phyloP scores from a whole-genome alignment of 2,888 invertebrate species.

The Plebejus melissa region DNA sequence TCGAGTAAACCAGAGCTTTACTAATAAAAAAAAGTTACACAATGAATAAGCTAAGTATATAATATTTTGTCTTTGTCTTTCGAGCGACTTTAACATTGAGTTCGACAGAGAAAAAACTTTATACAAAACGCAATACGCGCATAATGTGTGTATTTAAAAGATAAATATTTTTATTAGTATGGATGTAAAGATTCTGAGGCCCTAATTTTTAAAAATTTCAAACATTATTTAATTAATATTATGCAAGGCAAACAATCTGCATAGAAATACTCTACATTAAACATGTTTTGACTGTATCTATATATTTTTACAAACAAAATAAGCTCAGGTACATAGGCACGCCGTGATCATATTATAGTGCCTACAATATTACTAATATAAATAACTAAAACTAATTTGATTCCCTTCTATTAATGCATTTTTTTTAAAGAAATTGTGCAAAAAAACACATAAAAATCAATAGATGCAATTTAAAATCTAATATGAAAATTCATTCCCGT shows the following conservation, averaged over 20 bases:
- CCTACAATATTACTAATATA: background rate
- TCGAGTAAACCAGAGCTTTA: too few relatives aligned
- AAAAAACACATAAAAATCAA: slow-evolving; percentile 1
- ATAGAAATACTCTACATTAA: background rate
- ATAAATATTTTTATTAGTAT: background rate
- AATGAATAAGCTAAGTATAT: too few relatives aligned
- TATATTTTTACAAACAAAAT: background rate
- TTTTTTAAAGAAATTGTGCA: background rate
- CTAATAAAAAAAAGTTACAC: too few relatives aligned
- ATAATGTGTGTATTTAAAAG: too few relatives aligned
- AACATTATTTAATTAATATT: background rate
- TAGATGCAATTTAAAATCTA: background rate
- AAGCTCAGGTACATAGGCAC: background rate
- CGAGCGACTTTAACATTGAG: too few relatives aligned
- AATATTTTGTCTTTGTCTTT: too few relatives aligned
- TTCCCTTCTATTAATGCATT: background rate
- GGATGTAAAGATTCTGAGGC: background rate
- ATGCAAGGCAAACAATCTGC: background rate
- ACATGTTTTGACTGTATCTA: background rate
- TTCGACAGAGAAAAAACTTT: too few relatives aligned
- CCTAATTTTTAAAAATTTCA: background rate
- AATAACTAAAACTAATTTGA: slow-evolving; percentile 4
- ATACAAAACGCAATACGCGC: too few relatives aligned
- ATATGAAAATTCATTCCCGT: background rate
- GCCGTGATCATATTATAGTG: background rate